Evolutionary conservation across 2,113 vertebrate species (phyloP).

Genomic region (Montifringilla adamsi): DNA sequence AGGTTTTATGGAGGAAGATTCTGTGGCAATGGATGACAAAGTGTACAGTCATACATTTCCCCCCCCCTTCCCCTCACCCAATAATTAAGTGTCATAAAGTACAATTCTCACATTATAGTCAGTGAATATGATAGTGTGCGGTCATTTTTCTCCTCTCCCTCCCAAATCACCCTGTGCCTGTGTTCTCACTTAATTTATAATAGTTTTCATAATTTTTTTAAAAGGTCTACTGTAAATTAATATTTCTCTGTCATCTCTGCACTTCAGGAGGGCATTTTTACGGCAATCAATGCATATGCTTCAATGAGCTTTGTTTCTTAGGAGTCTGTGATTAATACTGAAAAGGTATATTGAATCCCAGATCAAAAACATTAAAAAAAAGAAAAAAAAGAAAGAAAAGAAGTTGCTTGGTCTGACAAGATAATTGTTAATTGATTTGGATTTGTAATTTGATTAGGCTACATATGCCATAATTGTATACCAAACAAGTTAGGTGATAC

Average conservation of each 20-base stretch:
- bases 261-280: background rate
- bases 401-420: background rate
- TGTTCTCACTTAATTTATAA: background rate
- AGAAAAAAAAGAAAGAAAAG: background rate
- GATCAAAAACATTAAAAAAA: background rate
- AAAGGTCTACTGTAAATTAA: background rate
- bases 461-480: accelerated
- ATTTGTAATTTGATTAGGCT: background rate
- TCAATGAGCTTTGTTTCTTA: background rate
- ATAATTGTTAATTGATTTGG: background rate
- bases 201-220: background rate
- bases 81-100: background rate
- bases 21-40: slow-evolving; percentile 1
- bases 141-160: background rate
- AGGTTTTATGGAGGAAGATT: slow-evolving; percentile 2
- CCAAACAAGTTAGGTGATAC: background rate
- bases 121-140: background rate
- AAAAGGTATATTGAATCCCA: background rate
- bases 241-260: background rate
- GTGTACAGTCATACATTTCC: background rate
- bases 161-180: background rate
- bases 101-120: background rate
- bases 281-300: background rate
- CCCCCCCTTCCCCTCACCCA: background rate
- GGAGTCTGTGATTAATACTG: background rate